These are phyloP conservation scores for Recurvirostra avosetta DNA, from an alignment of 2,113 vertebrate genomes.

Conservation along the genomic window DNA sequence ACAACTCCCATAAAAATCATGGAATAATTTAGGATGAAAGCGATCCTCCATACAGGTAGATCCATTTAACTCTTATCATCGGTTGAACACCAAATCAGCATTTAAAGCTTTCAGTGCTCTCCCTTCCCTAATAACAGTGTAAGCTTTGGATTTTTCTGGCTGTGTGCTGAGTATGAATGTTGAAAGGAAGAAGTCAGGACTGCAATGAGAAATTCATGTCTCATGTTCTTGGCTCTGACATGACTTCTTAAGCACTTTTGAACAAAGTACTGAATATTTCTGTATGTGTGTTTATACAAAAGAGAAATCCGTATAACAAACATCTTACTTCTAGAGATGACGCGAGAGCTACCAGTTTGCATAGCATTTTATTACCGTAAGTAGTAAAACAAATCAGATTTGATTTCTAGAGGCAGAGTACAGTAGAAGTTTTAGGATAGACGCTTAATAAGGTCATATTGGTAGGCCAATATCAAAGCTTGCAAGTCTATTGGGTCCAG, in stretches of 20 bases:
- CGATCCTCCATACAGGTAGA: neutral
- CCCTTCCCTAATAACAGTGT: neutral
- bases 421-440: neutral
- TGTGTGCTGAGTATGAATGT: neutral
- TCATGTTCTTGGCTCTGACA: neutral
- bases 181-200: neutral
- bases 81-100: neutral
- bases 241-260: neutral
- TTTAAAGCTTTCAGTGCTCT: neutral
- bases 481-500: neutral
- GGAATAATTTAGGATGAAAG: neutral
- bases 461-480: neutral
- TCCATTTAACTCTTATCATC: neutral
- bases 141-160: neutral
- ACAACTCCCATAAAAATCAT: neutral
- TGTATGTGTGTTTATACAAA: neutral
- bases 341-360: neutral
- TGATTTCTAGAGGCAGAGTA: neutral
- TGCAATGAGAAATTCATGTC: neutral
- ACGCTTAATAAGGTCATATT: neutral
- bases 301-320: neutral
- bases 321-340: neutral
- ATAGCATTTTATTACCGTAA: neutral
- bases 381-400: neutral
- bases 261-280: neutral